Conservation (phyloP, 2,113 vertebrate species). For the Pampusana beccarii region DNA sequence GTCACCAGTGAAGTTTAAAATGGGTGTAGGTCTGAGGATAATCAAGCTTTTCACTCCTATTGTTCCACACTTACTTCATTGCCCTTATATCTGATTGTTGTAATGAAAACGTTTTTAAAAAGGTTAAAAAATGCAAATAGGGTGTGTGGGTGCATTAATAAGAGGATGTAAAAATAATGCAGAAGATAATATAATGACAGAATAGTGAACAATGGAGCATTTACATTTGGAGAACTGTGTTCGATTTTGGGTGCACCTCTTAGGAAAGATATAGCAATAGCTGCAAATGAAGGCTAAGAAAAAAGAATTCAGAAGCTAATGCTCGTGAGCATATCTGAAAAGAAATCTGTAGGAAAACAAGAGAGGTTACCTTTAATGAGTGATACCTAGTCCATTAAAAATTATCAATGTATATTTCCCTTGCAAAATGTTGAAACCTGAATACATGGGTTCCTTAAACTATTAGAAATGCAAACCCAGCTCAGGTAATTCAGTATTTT, state of each 20-base stretch:
- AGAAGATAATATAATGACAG: constrained; percentile 62
- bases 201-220: constrained; percentile 63
- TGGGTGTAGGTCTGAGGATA: background rate
- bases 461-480: background rate
- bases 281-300: background rate
- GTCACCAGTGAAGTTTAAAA: background rate
- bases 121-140: constrained; percentile 74
- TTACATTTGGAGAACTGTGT: constrained; percentile 26
- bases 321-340: background rate
- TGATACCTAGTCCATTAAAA: background rate
- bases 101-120: constrained; percentile 43
- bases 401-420: background rate
- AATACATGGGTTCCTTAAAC: background rate
- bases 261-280: background rate
- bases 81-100: constrained; percentile 46
- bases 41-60: constrained; percentile 28
- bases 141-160: constrained; percentile 72
- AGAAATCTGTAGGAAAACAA: background rate
- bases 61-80: constrained; percentile 47
- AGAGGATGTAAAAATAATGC: constrained; percentile 74
- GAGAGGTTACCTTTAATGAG: background rate
- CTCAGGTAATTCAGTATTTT: background rate
- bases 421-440: background rate
- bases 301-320: background rate
- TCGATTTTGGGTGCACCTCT: constrained; percentile 14